These are phyloP conservation scores for Eilema griseolum DNA, from an alignment of 2,888 invertebrate genomes.

Conservation along the genomic window DNA sequence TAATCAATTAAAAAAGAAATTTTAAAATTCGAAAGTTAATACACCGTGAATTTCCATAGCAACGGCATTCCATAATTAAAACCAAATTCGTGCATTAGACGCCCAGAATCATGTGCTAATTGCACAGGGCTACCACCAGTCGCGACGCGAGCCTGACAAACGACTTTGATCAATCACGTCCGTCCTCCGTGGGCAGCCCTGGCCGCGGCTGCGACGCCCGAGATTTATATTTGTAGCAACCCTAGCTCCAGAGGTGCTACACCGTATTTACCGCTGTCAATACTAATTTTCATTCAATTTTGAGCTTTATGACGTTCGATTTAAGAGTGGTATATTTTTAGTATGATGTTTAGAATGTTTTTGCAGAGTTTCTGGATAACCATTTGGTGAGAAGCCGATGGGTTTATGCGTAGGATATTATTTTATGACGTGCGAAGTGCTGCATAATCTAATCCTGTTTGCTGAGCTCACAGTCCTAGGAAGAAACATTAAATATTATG, in stretches of 20 bases:
- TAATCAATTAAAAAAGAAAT: constrained; percentile 7
- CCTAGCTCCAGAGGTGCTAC: constrained; percentile 71
- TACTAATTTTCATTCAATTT: constrained; percentile 57
- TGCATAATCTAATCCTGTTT: constrained; percentile 48
- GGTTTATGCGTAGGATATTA: constrained; percentile 55
- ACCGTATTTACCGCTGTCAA: constrained; percentile 60
- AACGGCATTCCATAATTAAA: constrained; percentile 72
- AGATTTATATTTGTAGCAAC: constrained; percentile 73
- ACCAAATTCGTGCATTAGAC: constrained; percentile 81
- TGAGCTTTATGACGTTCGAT: constrained; percentile 47
- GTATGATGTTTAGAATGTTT: constrained; percentile 30
- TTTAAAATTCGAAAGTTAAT: constrained; percentile 28
- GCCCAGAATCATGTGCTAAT: constrained; percentile 83
- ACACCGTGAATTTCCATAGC: constrained; percentile 41
- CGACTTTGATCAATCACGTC: constrained; percentile 85
- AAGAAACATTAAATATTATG: constrained; percentile 31
- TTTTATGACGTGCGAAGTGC: constrained; percentile 52
- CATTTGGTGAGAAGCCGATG: constrained; percentile 58
- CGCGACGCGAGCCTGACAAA: constrained; percentile 84
- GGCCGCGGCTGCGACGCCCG: constrained; percentile 68
- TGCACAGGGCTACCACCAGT: constrained; percentile 77
- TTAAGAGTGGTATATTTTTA: constrained; percentile 33
- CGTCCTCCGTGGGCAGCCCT: constrained; percentile 79
- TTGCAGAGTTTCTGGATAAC: constrained; percentile 52
- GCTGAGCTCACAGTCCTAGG: constrained; percentile 28